phyloP scores from a whole-genome alignment of 2,797 vertebrate species.

The Heterohyrax brucei region DNA sequence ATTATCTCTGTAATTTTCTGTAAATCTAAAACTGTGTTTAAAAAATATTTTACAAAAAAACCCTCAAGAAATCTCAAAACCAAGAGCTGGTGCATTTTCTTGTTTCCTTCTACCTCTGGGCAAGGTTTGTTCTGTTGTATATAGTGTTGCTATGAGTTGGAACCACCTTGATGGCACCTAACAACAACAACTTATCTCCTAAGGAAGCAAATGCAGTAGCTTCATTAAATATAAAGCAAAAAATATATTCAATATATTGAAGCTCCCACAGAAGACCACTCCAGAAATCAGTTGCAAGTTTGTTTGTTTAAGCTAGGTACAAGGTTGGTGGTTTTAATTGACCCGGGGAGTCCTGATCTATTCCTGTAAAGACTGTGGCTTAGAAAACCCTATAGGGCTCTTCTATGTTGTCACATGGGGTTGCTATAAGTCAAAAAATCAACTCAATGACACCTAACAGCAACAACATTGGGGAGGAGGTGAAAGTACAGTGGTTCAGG shows the following conservation, averaged over 20 bases:
- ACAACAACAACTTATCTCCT: background rate
- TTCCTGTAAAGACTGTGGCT: background rate
- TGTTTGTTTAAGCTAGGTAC: background rate
- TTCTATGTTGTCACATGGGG: background rate
- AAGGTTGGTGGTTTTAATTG: too few species aligned
- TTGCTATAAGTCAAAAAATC: background rate
- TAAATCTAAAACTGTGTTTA: background rate
- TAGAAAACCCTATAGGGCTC: background rate
- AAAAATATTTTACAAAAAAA: background rate
- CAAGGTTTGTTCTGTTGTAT: too few species aligned
- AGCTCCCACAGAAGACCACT: background rate
- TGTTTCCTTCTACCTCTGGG: background rate
- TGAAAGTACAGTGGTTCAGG: background rate
- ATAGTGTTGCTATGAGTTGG: too few species aligned
- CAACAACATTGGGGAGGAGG: background rate
- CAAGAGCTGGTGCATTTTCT: background rate
- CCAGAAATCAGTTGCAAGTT: background rate
- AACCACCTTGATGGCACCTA: too few species aligned
- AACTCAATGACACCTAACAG: background rate
- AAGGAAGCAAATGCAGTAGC: background rate
- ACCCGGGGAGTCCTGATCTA: background rate
- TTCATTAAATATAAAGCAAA: background rate
- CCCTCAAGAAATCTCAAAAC: background rate
- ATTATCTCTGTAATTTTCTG: background rate
- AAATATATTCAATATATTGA: background rate